A percentile compares a stretch with the other conserved stretches of the same genome.
Conservation (phyloP, 2,797 vertebrate genomes). For the Valencia hispanica region DNA sequence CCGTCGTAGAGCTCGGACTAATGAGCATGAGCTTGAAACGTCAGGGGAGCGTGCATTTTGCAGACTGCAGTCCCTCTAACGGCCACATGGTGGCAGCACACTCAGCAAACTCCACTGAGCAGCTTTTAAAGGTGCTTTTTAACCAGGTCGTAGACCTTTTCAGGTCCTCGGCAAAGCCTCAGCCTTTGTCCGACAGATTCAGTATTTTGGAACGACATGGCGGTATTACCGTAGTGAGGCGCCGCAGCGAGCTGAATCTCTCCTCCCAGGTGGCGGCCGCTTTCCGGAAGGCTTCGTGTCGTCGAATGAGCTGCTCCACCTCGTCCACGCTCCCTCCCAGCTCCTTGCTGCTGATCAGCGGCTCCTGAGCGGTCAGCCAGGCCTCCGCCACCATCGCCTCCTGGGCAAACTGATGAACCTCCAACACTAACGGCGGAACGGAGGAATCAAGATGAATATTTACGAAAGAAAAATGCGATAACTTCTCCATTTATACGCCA, state of each 20-base stretch:
- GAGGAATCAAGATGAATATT: neutral
- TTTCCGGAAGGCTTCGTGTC: slow-evolving; percentile 93
- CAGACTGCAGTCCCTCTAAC: too few species aligned
- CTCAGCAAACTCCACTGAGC: too few species aligned
- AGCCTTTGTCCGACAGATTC: neutral
- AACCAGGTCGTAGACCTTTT: too few species aligned
- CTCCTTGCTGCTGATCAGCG: slow-evolving; percentile 88
- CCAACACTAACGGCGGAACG: slow-evolving; percentile 82
- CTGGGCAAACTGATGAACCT: slow-evolving; percentile 97
- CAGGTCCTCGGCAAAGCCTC: neutral
- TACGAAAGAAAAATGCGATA: too few species aligned
- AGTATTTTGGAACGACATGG: neutral
- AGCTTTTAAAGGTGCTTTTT: too few species aligned
- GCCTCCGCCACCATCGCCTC: slow-evolving; percentile 95
- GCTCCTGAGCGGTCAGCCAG: slow-evolving; percentile 94
- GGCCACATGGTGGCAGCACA: too few species aligned
- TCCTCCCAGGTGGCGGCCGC: slow-evolving; percentile 94
- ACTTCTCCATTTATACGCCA: neutral
- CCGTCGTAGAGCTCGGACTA: too few species aligned
- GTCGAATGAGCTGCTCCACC: slow-evolving; percentile 93
- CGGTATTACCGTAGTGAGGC: slow-evolving; percentile 87
- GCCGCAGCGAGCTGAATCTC: slow-evolving; percentile 91
- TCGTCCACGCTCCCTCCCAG: slow-evolving; percentile 93
- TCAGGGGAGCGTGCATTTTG: too few species aligned
- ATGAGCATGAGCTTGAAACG: too few species aligned